Evolutionary conservation across 2,113 vertebrate species (phyloP), one percentile per base, ranked within the genome.

Genomic region (Oreochromis spilurus): DNA sequence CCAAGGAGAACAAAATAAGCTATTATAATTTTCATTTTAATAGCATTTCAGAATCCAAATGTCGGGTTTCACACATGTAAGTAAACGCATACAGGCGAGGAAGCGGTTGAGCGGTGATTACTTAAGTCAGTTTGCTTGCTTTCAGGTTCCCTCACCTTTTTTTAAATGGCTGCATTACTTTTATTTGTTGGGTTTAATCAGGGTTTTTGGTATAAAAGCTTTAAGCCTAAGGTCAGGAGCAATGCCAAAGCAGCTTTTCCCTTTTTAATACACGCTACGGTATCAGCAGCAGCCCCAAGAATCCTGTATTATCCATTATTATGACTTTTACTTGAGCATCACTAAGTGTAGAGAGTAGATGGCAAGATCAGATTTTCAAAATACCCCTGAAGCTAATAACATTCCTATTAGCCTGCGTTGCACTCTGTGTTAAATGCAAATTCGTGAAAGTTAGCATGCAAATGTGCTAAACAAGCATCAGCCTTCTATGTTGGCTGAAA

Each of bases 151-250:
- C 60, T 65, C 58, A 79, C 1, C 58, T 86, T 83, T 58, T 54
- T 52, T 11, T 77, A 57, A 70, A 65, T 36, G 31, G 40, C 83
- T 58, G 24, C 75, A 29, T 89, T 38, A 38, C 57, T 45, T 82
- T 34, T 55, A 53, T 34, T 80, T 88, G 58, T 82, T 62, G 31
- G 58, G 11, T 57, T 57, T 19, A 92, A 94, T 94, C 93, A 87
- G 94, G 72, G 7, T 91, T 3, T 89, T 87, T 84, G 91, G 94
- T 95, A 85, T 82, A 62, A 83, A 87, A 79, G 85, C 75, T 90
- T 94, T 91, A 91, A 82, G 81, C 81, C 78, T 81, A 84, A 93
- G 88, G 91, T 86, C 91, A 91, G 87, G 86, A 92, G 89, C 80
- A 85, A 92, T 94, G 91, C 88, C 93, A 94, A 90, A 95, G 91